These are phyloP conservation scores for Scaptodrosophila latifasciaeformis DNA, from an alignment of 2,888 invertebrate species.

Conservation along the genomic window DNA sequence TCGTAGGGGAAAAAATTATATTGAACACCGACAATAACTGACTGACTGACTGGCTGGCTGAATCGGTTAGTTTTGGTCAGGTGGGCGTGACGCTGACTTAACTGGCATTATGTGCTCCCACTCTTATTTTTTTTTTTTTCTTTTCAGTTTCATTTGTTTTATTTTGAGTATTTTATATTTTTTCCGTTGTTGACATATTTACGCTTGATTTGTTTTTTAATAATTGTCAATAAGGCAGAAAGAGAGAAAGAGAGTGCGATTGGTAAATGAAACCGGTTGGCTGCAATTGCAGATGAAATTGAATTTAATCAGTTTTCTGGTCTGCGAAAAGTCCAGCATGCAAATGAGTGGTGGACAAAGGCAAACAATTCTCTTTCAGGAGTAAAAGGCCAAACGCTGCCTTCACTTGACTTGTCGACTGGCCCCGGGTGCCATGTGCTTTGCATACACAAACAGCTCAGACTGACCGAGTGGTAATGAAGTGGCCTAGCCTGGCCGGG, in stretches of 20 bases:
- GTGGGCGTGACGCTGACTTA: constrained; percentile 50
- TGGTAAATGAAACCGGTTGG: no score
- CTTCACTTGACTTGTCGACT: no score
- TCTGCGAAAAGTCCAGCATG: constrained; percentile 55
- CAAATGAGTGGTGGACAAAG: constrained; percentile 51
- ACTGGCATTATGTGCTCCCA: constrained; percentile 45
- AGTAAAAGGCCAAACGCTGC: no score
- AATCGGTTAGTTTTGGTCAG: constrained; percentile 11
- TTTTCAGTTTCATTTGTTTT: no score
- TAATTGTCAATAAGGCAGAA: no score
- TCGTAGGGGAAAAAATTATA: constrained; percentile 2
- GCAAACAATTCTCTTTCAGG: no score
- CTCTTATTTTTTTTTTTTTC: no score
- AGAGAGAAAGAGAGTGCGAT: constrained; percentile 1
- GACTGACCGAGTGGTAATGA: no score
- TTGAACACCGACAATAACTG: constrained; percentile 29
- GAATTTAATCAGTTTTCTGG: constrained; percentile 56
- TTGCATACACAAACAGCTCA: no score
- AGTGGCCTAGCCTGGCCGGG: no score
- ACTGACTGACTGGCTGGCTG: constrained; percentile 21
- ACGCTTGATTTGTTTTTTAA: constrained; percentile 34
- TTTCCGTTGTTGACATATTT: constrained; percentile 49
- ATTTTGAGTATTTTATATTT: constrained; percentile 29
- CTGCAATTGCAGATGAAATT: constrained; percentile 43
- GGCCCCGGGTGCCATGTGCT: no score